phyloP scores from a whole-genome alignment of 2,888 invertebrate species.

The Poecilobothrus nobilitatus region DNA sequence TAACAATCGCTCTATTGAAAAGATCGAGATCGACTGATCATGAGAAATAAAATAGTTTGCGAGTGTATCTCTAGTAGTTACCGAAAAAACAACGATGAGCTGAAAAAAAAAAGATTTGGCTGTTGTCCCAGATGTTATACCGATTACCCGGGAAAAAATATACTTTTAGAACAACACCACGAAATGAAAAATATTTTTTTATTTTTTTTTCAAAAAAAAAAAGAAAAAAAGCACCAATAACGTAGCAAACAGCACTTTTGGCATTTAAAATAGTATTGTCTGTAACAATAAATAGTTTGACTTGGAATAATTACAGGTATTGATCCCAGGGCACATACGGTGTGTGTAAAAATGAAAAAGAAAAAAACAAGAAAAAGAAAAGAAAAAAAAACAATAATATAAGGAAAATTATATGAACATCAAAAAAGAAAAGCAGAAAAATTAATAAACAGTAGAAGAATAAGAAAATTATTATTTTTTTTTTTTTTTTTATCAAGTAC shows the following conservation, averaged over 20 bases:
- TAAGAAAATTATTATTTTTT: no score
- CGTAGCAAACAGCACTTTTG: neutral
- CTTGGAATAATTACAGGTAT: conserved; percentile 6
- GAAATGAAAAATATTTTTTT: neutral
- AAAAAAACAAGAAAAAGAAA: neutral
- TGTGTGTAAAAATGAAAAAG: neutral
- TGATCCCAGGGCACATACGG: conserved; percentile 4
- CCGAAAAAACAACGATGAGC: conserved; percentile 37
- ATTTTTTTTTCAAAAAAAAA: no score
- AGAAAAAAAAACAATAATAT: no score
- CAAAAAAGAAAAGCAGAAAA: no score
- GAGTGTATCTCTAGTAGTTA: conserved; percentile 36
- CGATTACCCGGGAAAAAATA: conserved; percentile 44
- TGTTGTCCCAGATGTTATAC: conserved; percentile 44
- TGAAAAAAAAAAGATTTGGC: conserved; percentile 37
- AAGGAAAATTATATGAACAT: no score
- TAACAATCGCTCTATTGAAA: conserved; percentile 46
- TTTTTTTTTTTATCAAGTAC: no score
- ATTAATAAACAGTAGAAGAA: no score
- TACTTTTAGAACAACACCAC: conserved; percentile 17
- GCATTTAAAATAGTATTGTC: conserved; percentile 4
- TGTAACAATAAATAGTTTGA: conserved; percentile 6
- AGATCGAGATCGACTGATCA: conserved; percentile 46
- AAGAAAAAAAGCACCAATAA: no score
- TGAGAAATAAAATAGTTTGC: conserved; percentile 41